phyloP scores from a whole-genome alignment of 2,113 vertebrate species.

The Tupaia tana region DNA sequence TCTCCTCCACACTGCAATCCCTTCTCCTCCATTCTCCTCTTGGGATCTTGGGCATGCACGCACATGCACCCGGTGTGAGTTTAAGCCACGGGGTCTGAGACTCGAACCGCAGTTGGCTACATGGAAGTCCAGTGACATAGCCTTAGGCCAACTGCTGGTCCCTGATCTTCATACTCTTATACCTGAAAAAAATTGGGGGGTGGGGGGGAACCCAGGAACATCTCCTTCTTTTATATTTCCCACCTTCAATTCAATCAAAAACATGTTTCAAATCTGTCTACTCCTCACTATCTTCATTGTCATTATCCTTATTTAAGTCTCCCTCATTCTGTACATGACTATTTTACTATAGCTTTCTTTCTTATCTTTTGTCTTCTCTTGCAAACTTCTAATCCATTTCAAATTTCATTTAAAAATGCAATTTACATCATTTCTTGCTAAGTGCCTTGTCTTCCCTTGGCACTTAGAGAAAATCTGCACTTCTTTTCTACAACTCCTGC shows the following conservation, averaged over 20 bases:
- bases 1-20: no score
- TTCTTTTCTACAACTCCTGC: neutral
- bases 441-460: neutral
- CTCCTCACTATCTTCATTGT: neutral
- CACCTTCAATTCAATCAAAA: neutral
- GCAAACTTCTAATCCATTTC: neutral
- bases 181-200: neutral
- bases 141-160: no score
- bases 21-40: no score
- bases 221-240: neutral
- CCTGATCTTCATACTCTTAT: neutral
- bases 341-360: neutral
- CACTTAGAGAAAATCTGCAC: neutral
- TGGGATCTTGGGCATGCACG: no score
- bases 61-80: no score
- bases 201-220: neutral
- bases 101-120: no score
- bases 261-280: neutral
- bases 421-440: neutral
- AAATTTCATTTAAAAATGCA: neutral
- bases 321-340: neutral
- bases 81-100: no score
- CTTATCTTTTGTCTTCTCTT: slow-evolving; percentile 18
- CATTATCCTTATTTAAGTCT: neutral
- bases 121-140: no score